Conservation (phyloP, 1,140 invertebrate genomes). For the Heliconius eleuchia region DNA sequence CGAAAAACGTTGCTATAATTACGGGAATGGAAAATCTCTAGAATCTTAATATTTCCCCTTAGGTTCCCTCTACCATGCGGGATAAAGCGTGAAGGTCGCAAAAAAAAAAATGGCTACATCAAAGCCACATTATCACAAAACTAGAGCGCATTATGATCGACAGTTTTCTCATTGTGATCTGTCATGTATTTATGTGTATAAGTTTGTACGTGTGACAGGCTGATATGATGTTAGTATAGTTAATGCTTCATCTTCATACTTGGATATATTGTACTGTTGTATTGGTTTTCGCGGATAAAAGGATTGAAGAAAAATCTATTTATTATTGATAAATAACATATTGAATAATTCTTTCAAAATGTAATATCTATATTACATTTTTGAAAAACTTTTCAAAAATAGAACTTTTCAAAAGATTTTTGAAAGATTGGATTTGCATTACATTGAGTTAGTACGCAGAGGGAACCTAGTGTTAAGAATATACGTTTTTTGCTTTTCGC, state of each 20-base stretch:
- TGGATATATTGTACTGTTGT: constrained; percentile 2
- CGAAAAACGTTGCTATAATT: too few relatives aligned
- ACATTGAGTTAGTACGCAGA: too few relatives aligned
- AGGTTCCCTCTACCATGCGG: too few relatives aligned
- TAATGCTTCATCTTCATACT: constrained; percentile 15
- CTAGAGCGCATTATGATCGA: not conserved
- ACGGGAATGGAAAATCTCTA: too few relatives aligned
- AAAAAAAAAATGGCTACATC: not conserved
- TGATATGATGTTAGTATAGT: constrained; percentile 28
- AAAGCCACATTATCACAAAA: not conserved
- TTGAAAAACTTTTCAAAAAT: too few relatives aligned
- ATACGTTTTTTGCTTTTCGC: too few relatives aligned
- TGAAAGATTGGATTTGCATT: too few relatives aligned
- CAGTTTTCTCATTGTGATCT: constrained; percentile 28
- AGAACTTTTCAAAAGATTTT: too few relatives aligned
- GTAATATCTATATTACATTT: too few relatives aligned
- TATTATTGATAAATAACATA: not conserved
- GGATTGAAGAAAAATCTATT: not conserved
- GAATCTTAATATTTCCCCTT: too few relatives aligned
- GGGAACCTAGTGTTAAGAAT: too few relatives aligned
- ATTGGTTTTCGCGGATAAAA: constrained; percentile 6
- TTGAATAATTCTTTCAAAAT: too few relatives aligned
- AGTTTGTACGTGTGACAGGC: constrained; percentile 12
- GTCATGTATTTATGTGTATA: not conserved
- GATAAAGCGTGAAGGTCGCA: not conserved